phyloP scores from a whole-genome alignment of 2,113 vertebrate species.

The Engystomops pustulosus region DNA sequence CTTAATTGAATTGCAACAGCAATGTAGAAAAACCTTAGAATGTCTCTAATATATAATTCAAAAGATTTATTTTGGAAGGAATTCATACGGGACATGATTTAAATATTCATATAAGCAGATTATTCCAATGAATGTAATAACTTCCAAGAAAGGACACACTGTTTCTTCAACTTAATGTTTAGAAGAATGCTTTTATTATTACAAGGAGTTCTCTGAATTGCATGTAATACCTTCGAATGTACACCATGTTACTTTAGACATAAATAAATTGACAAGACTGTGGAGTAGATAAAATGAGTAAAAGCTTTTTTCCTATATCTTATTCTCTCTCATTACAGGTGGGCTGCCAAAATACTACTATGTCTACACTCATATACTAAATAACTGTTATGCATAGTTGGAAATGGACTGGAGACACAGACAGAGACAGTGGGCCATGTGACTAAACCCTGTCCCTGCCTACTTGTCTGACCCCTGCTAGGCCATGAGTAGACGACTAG shows the following conservation, averaged over 20 bases:
- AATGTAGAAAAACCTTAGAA: slow-evolving; percentile 45
- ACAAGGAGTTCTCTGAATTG: slow-evolving; percentile 37
- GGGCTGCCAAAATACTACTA: not conserved
- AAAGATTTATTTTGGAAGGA: slow-evolving; percentile 57
- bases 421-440: too few species aligned
- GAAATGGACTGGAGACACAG: too few species aligned
- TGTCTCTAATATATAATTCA: slow-evolving; percentile 54
- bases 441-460: too few species aligned
- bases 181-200: slow-evolving; percentile 56
- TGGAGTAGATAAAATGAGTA: slow-evolving; percentile 5
- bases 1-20: slow-evolving; percentile 49
- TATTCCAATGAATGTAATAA: slow-evolving; percentile 57
- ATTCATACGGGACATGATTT: slow-evolving; percentile 53
- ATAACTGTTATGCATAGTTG: too few species aligned
- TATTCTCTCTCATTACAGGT: not conserved
- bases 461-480: too few species aligned
- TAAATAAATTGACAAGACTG: slow-evolving; percentile 38
- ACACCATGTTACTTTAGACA: slow-evolving; percentile 42
- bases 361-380: too few species aligned
- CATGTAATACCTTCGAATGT: slow-evolving; percentile 41
- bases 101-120: slow-evolving; percentile 59
- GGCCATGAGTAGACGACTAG: too few species aligned
- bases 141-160: slow-evolving; percentile 58
- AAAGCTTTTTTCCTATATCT: not conserved
- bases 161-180: slow-evolving; percentile 49